Conservation (phyloP, 2,797 vertebrate genomes). For the Alectoris magna region DNA sequence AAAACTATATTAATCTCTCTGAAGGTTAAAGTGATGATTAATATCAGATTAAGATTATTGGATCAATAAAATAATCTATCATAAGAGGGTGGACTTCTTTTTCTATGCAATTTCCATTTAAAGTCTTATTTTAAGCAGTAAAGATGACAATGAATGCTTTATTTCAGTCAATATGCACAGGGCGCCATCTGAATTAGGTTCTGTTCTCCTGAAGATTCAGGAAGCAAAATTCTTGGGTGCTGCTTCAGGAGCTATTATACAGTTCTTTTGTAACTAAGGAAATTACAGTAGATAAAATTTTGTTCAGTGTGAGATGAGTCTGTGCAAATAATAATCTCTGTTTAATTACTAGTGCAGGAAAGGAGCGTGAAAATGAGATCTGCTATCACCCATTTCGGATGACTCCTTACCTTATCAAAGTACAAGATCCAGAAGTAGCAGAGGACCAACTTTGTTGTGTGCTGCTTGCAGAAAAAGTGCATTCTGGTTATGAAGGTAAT, state of each 20-base stretch:
- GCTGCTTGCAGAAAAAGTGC: constrained; percentile 93
- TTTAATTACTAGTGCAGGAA: constrained; percentile 82
- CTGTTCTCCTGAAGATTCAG: neutral
- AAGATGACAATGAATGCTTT: neutral
- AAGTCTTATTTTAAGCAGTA: neutral
- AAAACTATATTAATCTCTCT: neutral
- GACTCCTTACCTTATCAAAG: constrained; percentile 95
- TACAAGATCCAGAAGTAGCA: constrained; percentile 82
- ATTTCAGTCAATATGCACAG: neutral
- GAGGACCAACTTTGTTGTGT: constrained; percentile 94
- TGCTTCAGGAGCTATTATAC: neutral
- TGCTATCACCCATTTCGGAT: constrained; percentile 94
- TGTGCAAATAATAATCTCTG: constrained; percentile 11
- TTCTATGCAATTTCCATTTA: neutral
- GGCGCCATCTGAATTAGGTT: neutral
- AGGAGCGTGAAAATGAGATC: constrained; percentile 81
- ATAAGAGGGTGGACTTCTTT: neutral
- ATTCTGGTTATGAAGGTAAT: constrained; percentile 96
- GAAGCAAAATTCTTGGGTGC: neutral
- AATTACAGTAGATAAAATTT: neutral
- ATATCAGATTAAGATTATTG: neutral
- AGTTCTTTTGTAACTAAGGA: neutral
- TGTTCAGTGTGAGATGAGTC: neutral
- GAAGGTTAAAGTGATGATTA: neutral
- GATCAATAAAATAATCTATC: neutral